Base-by-base conservation (phyloP, 2,888 invertebrate species). In the Marasmarcha lunaedactyla region DNA sequence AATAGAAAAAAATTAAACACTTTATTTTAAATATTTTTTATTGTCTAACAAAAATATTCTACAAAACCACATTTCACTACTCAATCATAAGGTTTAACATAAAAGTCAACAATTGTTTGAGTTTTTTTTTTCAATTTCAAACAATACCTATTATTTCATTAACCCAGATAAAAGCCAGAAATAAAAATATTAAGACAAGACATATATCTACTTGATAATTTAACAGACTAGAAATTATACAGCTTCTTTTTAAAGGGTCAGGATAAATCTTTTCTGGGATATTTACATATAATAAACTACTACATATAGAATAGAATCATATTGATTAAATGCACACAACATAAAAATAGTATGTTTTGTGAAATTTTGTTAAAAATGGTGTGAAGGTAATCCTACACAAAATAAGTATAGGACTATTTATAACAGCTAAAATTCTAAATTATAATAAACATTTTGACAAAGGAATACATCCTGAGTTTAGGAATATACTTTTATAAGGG, bases 381-480 rank as follows among this genome's bases (percentile, higher is more conserved):
- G 3, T 5, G 20, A 20, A 20, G 7, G 7, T 20, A 20, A 7
- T 11, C 30, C 14, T 36, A 33, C 33, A n/a, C n/a, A n/a, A n/a
- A n/a, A n/a, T n/a, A 11, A 14, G 14, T 34, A 13, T 9, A 34
- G 34, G 63, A 55, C 62, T 71, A 69, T 61, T 59, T 57, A 54
- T 55, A 60, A 69, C 76, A 72, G 30, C 9, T 30, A 63, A 50
- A 62, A 43, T 60, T 71, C 76, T 76, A 67, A n/a, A 68, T 77
- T 77, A 76, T 76, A 77, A 71, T 70, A 73, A 71, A 67, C 47
- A 55, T 52, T 61, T 59, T 65, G 63, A 68, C 61, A 34, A 51
- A 20, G 14, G 25, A 38, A 25, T 30, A 36, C 33, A 33, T 7
- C 14, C 25, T 14, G 6, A 3, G 13, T 15, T 27, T 36, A 15